These are phyloP conservation scores for Penaeus vannamei DNA, from an alignment of 1,140 invertebrate species.

Conservation along the genomic window DNA sequence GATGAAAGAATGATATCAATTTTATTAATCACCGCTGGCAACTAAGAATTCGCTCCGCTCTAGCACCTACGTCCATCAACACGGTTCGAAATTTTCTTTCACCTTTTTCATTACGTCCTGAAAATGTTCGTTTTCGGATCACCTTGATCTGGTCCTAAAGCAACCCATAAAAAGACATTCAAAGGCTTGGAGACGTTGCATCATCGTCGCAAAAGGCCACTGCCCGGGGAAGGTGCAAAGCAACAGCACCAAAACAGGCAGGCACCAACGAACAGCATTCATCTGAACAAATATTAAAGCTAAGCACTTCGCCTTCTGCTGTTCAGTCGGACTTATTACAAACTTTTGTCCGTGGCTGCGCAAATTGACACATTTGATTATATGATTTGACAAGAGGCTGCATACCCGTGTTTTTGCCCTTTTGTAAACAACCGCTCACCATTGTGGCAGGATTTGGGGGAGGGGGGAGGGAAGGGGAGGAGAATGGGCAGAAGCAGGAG, in stretches of 20 bases:
- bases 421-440: neutral
- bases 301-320: conserved; percentile 5
- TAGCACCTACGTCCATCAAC: conserved; percentile 44
- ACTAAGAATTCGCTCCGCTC: conserved; percentile 22
- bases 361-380: conserved; percentile 44
- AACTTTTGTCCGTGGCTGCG: conserved; percentile 45
- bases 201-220: neutral
- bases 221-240: neutral
- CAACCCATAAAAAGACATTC: neutral
- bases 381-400: conserved; percentile 50
- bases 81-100: conserved; percentile 7
- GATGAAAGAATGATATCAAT: too few species aligned
- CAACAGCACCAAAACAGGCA: neutral
- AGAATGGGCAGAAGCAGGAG: neutral
- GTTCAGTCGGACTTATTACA: conserved; percentile 42
- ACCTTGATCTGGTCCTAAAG: neutral
- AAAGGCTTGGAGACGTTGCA: neutral
- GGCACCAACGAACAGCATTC: neutral
- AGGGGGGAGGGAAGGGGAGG: neutral
- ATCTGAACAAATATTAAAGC: neutral
- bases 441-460: conserved; percentile 5
- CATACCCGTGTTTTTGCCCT: conserved; percentile 21
- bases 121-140: conserved; percentile 25
- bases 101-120: conserved; percentile 10
- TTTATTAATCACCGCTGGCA: conserved; percentile 13